Conservation (phyloP, 2,113 vertebrate genomes). For the Campylomormyrus tamandua region DNA sequence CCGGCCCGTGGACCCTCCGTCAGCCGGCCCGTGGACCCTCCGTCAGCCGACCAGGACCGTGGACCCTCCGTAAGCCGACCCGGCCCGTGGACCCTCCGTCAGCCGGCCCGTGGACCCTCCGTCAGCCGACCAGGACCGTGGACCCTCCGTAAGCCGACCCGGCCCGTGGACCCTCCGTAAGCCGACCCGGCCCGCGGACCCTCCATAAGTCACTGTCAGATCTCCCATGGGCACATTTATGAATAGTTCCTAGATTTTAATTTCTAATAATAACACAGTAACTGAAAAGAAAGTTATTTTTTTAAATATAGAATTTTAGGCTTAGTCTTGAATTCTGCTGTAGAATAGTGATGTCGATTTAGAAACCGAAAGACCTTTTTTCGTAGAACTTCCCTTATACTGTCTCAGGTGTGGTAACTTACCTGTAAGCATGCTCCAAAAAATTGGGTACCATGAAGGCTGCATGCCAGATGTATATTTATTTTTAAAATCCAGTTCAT, state of each 20-base stretch:
- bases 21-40: too few relatives aligned
- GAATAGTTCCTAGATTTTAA: conserved; percentile 29
- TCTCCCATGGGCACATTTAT: conserved; percentile 31
- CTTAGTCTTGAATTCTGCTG: conserved; percentile 26
- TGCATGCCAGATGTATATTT: conserved; percentile 50
- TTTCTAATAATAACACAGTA: conserved; percentile 25
- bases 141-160: too few relatives aligned
- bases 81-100: conserved; percentile 22
- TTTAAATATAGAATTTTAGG: conserved; percentile 40
- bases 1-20: too few relatives aligned
- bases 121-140: too few relatives aligned
- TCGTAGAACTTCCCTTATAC: conserved; percentile 45
- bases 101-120: neutral
- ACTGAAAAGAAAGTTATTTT: conserved; percentile 45
- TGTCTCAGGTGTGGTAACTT: conserved; percentile 62
- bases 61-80: neutral
- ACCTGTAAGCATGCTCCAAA: conserved; percentile 51
- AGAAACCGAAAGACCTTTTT: conserved; percentile 40
- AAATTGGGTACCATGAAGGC: conserved; percentile 32
- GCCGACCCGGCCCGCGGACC: too few relatives aligned
- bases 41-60: neutral
- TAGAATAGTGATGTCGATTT: conserved; percentile 31
- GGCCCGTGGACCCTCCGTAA: too few relatives aligned
- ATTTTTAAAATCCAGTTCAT: conserved; percentile 36
- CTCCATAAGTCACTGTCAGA: conserved; percentile 11